Evolutionary conservation across 2,888 invertebrate species (phyloP).

Genomic region (Abrostola tripartita): DNA sequence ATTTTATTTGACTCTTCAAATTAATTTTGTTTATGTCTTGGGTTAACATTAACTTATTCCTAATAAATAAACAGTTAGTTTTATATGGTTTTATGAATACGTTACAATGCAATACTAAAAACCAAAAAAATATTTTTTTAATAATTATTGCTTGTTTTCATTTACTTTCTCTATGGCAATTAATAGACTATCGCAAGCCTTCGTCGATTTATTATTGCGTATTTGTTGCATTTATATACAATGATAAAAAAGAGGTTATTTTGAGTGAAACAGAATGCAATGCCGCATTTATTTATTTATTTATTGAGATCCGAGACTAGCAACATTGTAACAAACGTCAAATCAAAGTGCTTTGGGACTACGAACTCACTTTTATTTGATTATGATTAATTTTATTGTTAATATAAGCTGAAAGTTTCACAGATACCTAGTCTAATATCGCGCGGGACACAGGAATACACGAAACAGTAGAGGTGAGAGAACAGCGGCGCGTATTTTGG

Average conservation of each 20-base stretch:
- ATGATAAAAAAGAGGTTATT: neutral
- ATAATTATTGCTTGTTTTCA: too few relatives aligned
- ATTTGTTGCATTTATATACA: neutral
- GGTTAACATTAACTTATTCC: too few relatives aligned
- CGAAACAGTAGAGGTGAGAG: slow-evolving; percentile 48
- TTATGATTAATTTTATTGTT: slow-evolving; percentile 53
- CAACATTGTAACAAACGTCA: slow-evolving; percentile 53
- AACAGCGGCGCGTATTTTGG: slow-evolving; percentile 10
- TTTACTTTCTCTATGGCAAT: too few relatives aligned
- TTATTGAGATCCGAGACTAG: slow-evolving; percentile 14
- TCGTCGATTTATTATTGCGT: too few relatives aligned
- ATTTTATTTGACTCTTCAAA: too few relatives aligned
- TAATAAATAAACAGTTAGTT: too few relatives aligned
- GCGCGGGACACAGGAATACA: slow-evolving; percentile 25
- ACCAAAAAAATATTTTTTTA: too few relatives aligned
- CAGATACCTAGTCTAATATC: slow-evolving; percentile 36
- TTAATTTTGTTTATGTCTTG: too few relatives aligned
- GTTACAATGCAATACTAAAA: too few relatives aligned
- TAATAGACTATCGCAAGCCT: too few relatives aligned
- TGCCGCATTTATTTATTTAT: slow-evolving; percentile 36
- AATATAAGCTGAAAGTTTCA: slow-evolving; percentile 48
- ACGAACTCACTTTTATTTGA: slow-evolving; percentile 53
- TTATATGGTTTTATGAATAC: too few relatives aligned
- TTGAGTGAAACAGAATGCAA: slow-evolving; percentile 32
- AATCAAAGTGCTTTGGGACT: slow-evolving; percentile 51